Evolutionary conservation across 1,140 invertebrate genomes (phyloP).

Genomic region (Delia radicum): DNA sequence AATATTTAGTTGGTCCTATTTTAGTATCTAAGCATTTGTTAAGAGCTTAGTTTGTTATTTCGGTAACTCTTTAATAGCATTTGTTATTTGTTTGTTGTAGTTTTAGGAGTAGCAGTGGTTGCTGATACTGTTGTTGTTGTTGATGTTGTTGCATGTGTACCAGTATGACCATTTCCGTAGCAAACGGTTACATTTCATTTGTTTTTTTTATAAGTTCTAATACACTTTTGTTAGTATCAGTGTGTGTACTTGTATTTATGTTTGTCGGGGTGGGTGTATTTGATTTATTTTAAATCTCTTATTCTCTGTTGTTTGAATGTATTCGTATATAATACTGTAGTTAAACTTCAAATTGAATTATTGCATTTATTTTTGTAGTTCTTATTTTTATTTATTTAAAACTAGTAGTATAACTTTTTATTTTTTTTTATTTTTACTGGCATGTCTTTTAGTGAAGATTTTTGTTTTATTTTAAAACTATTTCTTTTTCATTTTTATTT

Average conservation of each 20-base stretch:
- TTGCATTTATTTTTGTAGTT: slow-evolving; percentile 8
- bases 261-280: neutral
- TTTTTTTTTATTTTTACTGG: neutral
- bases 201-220: neutral
- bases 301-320: neutral
- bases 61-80: neutral
- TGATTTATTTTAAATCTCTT: neutral
- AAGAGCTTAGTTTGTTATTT: neutral
- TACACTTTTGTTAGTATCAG: too few species aligned
- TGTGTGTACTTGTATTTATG: too few species aligned
- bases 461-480: neutral
- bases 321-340: neutral
- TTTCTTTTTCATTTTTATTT: too few species aligned
- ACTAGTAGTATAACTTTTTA: neutral
- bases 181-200: slow-evolving; percentile 4
- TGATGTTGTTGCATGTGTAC: neutral
- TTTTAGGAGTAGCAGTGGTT: neutral
- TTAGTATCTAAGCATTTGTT: neutral
- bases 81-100: neutral
- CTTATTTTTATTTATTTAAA: neutral
- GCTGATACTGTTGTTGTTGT: neutral
- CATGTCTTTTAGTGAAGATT: neutral
- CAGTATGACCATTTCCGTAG: neutral
- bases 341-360: slow-evolving; percentile 17
- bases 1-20: neutral